A percentile compares a stretch with the other conserved stretches of the same genome.
Conservation (phyloP, 2,113 vertebrate genomes). For the Chaenogobius annularis region DNA sequence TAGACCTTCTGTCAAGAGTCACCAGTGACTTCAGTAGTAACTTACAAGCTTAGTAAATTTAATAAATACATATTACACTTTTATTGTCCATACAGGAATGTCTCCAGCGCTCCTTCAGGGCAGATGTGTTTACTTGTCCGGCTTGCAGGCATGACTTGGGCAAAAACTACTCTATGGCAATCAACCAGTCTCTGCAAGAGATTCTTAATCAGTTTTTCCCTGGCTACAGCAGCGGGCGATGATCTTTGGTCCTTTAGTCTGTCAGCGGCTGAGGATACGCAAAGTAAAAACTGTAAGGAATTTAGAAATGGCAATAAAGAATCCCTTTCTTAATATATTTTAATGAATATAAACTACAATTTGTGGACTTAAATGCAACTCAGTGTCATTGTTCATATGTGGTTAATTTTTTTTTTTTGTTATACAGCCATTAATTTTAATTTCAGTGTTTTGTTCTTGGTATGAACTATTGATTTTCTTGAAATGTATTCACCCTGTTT, state of each 20-base stretch:
- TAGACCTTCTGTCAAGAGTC: too few species aligned
- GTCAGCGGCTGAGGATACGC: conserved; percentile 24
- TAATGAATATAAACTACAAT: conserved; percentile 64
- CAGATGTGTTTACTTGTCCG: conserved; percentile 92
- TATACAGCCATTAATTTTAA: conserved; percentile 15
- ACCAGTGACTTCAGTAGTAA: too few species aligned
- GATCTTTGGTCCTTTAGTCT: conserved; percentile 63
- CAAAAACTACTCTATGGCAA: conserved; percentile 82
- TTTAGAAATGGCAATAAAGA: conserved; percentile 68
- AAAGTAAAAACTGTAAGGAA: conserved; percentile 67
- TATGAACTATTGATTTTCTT: conserved; percentile 41
- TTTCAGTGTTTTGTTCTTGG: conserved; percentile 20
- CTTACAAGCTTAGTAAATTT: not conserved
- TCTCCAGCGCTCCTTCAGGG: conserved; percentile 92
- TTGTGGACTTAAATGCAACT: conserved; percentile 53
- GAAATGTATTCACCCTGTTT: conserved; percentile 5
- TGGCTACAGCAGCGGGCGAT: conserved; percentile 93
- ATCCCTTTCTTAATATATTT: conserved; percentile 78
- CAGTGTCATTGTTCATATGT: conserved; percentile 45
- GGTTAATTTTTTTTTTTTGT: conserved; percentile 42
- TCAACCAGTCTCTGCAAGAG: conserved; percentile 88
- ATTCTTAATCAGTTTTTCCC: conserved; percentile 93
- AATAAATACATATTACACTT: not conserved
- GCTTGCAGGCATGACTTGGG: conserved; percentile 92
- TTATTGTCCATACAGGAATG: conserved; percentile 81